Evolutionary conservation across 2,113 vertebrate species (phyloP), one percentile per base, ranked within the genome.

Genomic region (Polypterus senegalus): DNA sequence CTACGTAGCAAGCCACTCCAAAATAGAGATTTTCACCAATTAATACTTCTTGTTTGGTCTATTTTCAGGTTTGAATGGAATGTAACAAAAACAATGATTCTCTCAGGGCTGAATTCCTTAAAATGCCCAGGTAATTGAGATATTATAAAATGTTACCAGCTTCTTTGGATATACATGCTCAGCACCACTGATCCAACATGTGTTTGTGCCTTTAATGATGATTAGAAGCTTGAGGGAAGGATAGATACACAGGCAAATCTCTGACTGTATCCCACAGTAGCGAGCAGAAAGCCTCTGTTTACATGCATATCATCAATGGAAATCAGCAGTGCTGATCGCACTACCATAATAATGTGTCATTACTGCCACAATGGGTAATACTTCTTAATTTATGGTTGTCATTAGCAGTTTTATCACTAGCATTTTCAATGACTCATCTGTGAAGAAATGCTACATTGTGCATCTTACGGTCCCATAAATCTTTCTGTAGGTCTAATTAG

Each of bases 261-360:
- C 27, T 27, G 27, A 27, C 27, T 27, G 2, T 51, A 9, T 51
- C 6, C 49, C 6, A 51, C 9, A 51, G 2, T 9, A 51, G 49
- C 9, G 6, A 51, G 9, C 49, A 57, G 5, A 27, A 6, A 55
- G 43, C 7, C 56, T 7, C 56, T 11, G 56, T 27, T 57, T 57
- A 57, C 2, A 6, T 3, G 27, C 4, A 27, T 45, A 7, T 45
- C 5, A 7, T 6, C 27, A 58, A 45, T 44, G 46, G 27, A 58
- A 46, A 58, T 58, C 27, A 4, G 56, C n/a, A 27, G 56, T 43
- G 5, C 43, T 58, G 46, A 58, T 58, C 43, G 9, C 56, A 45
- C 46, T 58, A 58, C 56, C 56, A 58, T 58, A 45, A 45, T 8
- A 44, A 58, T 58, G 46, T 58, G 56, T 58, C 56, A 58, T 58